Conservation (phyloP, 2,797 vertebrate genomes). For the Gobionotothen gibberifrons region DNA sequence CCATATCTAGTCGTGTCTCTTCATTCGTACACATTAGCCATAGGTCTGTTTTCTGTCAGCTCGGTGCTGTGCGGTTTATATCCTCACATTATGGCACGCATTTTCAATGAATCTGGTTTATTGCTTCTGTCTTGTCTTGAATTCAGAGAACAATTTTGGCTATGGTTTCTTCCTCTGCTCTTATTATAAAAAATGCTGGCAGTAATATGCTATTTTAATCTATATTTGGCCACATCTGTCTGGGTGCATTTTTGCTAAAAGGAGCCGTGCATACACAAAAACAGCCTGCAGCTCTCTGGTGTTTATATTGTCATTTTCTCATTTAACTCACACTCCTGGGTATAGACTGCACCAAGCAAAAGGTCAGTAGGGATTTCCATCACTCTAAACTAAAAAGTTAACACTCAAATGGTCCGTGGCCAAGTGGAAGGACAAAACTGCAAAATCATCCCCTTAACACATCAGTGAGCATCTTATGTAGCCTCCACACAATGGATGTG, state of each 20-base stretch:
- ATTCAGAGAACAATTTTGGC: slow-evolving; percentile 26
- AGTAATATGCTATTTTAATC: slow-evolving; percentile 43
- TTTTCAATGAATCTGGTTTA: slow-evolving; percentile 26
- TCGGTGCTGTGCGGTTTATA: slow-evolving; percentile 18
- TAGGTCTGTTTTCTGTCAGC: slow-evolving; percentile 45
- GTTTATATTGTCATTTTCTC: slow-evolving; percentile 75
- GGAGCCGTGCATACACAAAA: slow-evolving; percentile 55
- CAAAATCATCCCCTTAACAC: slow-evolving; percentile 86
- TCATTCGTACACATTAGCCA: slow-evolving; percentile 70
- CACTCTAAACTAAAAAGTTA: slow-evolving; percentile 83
- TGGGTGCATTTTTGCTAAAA: slow-evolving; percentile 44
- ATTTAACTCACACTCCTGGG: slow-evolving; percentile 78
- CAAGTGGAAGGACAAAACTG: slow-evolving; percentile 85
- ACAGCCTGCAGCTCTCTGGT: slow-evolving; percentile 61
- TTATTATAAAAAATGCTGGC: slow-evolving; percentile 17
- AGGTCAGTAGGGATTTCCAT: slow-evolving; percentile 86
- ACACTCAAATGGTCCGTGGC: slow-evolving; percentile 85
- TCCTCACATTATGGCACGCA: slow-evolving; percentile 31
- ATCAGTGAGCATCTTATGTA: slow-evolving; percentile 83
- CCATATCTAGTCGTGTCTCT: slow-evolving; percentile 55
- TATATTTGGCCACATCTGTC: slow-evolving; percentile 47
- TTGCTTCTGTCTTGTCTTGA: slow-evolving; percentile 27
- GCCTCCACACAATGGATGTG: slow-evolving; percentile 81
- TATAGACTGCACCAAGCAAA: slow-evolving; percentile 79
- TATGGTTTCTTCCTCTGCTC: slow-evolving; percentile 11